phyloP scores from a whole-genome alignment of 2,888 invertebrate genomes.

The Caradrina clavipalpis region DNA sequence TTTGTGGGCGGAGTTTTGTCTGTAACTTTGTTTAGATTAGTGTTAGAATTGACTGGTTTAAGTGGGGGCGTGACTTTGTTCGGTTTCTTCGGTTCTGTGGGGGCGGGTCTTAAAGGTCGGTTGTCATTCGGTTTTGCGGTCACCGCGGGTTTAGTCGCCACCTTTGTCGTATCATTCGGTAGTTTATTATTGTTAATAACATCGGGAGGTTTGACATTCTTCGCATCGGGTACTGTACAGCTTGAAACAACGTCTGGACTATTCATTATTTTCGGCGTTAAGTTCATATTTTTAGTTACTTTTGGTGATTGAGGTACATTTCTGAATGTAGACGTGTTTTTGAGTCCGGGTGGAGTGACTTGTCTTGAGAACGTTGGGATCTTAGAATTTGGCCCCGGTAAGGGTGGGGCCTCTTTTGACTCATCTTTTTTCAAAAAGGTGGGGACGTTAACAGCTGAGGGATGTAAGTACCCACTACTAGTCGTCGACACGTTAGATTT shows the following conservation, averaged over 20 bases:
- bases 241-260: conserved; percentile 94
- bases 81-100: conserved; percentile 83
- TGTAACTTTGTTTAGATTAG: conserved; percentile 75
- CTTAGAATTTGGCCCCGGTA: conserved; percentile 86
- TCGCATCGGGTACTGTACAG: conserved; percentile 90
- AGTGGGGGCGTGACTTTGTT: conserved; percentile 75
- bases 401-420: conserved; percentile 78
- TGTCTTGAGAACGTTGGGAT: conserved; percentile 87
- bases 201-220: conserved; percentile 91
- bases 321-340: conserved; percentile 84
- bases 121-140: conserved; percentile 84
- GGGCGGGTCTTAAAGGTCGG: conserved; percentile 81
- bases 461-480: conserved; percentile 94
- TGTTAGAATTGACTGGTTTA: conserved; percentile 76
- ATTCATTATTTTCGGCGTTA: conserved; percentile 86
- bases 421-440: conserved; percentile 78
- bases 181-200: conserved; percentile 91
- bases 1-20: conserved; percentile 79
- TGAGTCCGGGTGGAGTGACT: conserved; percentile 89
- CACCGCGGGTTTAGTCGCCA: conserved; percentile 84
- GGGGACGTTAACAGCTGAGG: conserved; percentile 93
- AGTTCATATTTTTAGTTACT: conserved; percentile 75
- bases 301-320: conserved; percentile 85
- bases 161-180: conserved; percentile 85
- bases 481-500: conserved; percentile 92